A percentile compares a stretch with the other conserved stretches of the same genome.
Conservation (phyloP, 2,888 invertebrate species). For the Myopa testacea region DNA sequence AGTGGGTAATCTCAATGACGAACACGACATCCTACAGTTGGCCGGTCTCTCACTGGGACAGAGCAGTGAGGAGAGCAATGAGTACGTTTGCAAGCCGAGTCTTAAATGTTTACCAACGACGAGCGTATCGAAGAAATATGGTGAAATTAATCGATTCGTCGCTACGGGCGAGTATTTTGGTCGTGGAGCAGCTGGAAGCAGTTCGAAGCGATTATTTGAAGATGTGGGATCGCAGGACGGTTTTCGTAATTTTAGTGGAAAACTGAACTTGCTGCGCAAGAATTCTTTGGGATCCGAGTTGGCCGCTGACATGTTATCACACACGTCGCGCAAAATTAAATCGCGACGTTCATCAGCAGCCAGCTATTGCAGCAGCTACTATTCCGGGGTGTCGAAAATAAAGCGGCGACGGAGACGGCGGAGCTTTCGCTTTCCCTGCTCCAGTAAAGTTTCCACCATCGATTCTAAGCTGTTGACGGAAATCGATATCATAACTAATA, state of each 20-base stretch:
- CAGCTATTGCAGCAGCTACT: slow-evolving; percentile 67
- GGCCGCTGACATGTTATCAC: slow-evolving; percentile 50
- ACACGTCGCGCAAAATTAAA: slow-evolving; percentile 60
- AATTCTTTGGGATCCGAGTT: slow-evolving; percentile 51
- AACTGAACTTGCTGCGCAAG: slow-evolving; percentile 58
- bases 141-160: slow-evolving; percentile 68
- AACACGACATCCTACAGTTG: slow-evolving; percentile 73
- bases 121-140: slow-evolving; percentile 66
- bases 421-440: slow-evolving; percentile 58
- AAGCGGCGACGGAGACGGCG: slow-evolving; percentile 62
- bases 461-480: slow-evolving; percentile 71
- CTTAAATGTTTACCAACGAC: slow-evolving; percentile 61
- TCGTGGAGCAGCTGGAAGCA: slow-evolving; percentile 42
- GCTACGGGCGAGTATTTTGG: slow-evolving; percentile 69
- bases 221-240: slow-evolving; percentile 48
- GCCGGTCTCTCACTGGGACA: slow-evolving; percentile 73
- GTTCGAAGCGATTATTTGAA: slow-evolving; percentile 35
- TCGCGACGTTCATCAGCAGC: slow-evolving; percentile 66
- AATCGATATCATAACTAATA: slow-evolving; percentile 72
- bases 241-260: slow-evolving; percentile 49
- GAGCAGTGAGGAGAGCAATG: slow-evolving; percentile 69
- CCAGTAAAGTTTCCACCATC: slow-evolving; percentile 57
- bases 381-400: slow-evolving; percentile 62
- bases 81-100: slow-evolving; percentile 64
- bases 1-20: slow-evolving; percentile 65